phyloP scores from a whole-genome alignment of 1,140 invertebrate genomes.

The Uloborus diversus region DNA sequence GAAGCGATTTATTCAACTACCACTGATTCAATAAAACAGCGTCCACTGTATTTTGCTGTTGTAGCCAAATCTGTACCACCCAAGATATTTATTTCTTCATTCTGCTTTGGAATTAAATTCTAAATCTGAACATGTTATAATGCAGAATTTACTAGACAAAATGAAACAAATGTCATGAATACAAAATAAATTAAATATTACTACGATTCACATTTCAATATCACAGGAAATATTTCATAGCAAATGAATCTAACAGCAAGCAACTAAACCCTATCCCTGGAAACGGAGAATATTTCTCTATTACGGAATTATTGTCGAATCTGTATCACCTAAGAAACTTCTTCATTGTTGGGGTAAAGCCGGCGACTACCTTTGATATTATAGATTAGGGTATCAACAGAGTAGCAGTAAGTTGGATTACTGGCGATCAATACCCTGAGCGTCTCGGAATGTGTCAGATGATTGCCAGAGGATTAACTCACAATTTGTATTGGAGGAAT shows the following conservation, averaged over 20 bases:
- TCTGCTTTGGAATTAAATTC: no score
- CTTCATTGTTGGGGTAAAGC: background rate
- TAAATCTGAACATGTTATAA: no score
- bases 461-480: background rate
- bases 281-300: background rate
- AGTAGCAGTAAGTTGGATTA: background rate
- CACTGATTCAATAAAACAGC: no score
- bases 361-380: slow-evolving; percentile 1
- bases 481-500: slow-evolving; percentile 3
- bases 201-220: no score
- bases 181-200: no score
- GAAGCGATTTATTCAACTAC: no score
- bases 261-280: background rate
- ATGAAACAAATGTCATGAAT: no score
- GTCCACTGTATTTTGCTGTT: no score
- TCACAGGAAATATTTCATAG: no score
- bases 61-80: no score
- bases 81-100: no score
- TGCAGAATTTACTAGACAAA: no score
- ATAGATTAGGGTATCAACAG: slow-evolving; percentile 10
- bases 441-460: background rate
- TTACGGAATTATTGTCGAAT: background rate
- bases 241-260: background rate
- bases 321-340: background rate
- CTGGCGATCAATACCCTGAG: background rate